A percentile compares a stretch with the other conserved stretches of the same genome.
phyloP scores from a whole-genome alignment of 2,797 vertebrate genomes.

The Nannoperca obscura region DNA sequence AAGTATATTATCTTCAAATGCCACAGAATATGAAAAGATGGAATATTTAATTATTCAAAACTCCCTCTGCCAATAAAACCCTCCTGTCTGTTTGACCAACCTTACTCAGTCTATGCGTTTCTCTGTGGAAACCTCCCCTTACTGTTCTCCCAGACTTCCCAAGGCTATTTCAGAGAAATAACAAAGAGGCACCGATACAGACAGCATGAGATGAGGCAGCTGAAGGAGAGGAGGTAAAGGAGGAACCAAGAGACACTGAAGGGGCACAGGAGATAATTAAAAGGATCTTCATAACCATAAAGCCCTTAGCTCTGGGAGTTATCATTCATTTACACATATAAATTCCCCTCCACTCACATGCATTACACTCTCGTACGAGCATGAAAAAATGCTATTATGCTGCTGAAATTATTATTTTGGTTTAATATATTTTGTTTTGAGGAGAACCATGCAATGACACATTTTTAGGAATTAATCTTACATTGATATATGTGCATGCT shows the following conservation, averaged over 20 bases:
- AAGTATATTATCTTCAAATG: slow-evolving; percentile 41
- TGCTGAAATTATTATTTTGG: slow-evolving; percentile 40
- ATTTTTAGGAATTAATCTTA: slow-evolving; percentile 37
- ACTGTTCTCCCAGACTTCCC: slow-evolving; percentile 66
- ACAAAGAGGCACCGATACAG: slow-evolving; percentile 69
- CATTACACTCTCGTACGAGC: slow-evolving; percentile 1
- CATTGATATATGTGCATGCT: slow-evolving; percentile 32
- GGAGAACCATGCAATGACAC: slow-evolving; percentile 21
- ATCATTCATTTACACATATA: slow-evolving; percentile 62
- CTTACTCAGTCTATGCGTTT: slow-evolving; percentile 46
- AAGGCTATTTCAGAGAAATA: slow-evolving; percentile 65
- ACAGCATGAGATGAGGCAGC: slow-evolving; percentile 60
- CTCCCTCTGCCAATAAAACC: slow-evolving; percentile 43
- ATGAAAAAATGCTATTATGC: slow-evolving; percentile 62
- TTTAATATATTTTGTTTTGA: slow-evolving; percentile 35
- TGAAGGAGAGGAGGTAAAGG: slow-evolving; percentile 57
- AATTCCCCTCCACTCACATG: slow-evolving; percentile 21
- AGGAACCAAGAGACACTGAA: slow-evolving; percentile 50
- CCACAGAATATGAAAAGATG: slow-evolving; percentile 43
- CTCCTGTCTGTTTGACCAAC: slow-evolving; percentile 49
- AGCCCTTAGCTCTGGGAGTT: slow-evolving; percentile 47
- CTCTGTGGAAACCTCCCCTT: slow-evolving; percentile 59
- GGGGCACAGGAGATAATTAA: slow-evolving; percentile 75
- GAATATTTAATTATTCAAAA: slow-evolving; percentile 59
- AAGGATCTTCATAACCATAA: slow-evolving; percentile 67